A percentile compares a stretch with the other conserved stretches of the same genome.
Conservation (phyloP, 1,140 invertebrate species). For the Hyles euphorbiae region DNA sequence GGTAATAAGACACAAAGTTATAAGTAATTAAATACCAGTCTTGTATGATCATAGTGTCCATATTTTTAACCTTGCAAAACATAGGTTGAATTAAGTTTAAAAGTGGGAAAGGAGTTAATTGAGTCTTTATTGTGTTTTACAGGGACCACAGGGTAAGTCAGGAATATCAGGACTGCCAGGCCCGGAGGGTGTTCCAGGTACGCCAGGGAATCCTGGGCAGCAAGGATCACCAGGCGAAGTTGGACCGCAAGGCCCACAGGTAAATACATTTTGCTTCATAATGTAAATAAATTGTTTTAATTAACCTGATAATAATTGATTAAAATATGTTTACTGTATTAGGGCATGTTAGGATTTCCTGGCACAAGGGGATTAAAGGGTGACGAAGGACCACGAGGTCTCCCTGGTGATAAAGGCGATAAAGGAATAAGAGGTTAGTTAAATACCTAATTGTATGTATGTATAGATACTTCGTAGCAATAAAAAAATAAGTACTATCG, state of each 20-base stretch:
- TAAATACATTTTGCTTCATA: constrained; percentile 25
- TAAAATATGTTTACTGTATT: constrained; percentile 14
- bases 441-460: neutral
- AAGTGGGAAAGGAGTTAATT: too few species aligned
- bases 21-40: neutral
- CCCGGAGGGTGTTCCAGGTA: constrained; percentile 84
- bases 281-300: too few species aligned
- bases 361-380: constrained; percentile 85
- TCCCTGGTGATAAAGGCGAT: constrained; percentile 77
- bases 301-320: too few species aligned
- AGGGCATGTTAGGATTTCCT: constrained; percentile 85
- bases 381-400: constrained; percentile 84
- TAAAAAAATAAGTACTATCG: neutral
- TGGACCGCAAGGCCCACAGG: constrained; percentile 80
- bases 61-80: too few species aligned
- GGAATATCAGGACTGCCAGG: constrained; percentile 84
- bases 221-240: constrained; percentile 81
- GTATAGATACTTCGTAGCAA: too few species aligned
- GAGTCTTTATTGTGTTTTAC: constrained; percentile 15
- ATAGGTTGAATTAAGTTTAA: too few species aligned
- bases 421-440: constrained; percentile 66
- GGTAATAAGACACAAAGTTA: constrained; percentile 52
- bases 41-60: too few species aligned
- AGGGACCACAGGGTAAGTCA: constrained; percentile 84
- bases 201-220: constrained; percentile 81